phyloP scores from a whole-genome alignment of 2,888 invertebrate species.

The Melanargia galathea region DNA sequence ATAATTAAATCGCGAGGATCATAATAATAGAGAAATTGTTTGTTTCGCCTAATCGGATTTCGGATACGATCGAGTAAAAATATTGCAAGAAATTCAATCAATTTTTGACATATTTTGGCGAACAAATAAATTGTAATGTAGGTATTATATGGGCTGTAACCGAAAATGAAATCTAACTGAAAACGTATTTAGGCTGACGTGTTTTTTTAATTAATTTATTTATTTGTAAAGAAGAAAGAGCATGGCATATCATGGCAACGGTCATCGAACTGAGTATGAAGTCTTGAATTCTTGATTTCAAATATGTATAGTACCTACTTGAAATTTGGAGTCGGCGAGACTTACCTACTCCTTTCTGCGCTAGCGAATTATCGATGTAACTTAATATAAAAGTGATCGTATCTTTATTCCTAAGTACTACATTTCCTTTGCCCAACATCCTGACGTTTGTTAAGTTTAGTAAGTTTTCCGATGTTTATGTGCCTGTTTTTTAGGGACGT shows the following conservation, averaged over 20 bases:
- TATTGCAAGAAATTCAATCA: background rate
- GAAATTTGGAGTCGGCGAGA: too few species aligned
- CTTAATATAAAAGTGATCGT: background rate
- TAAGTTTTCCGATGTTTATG: constrained; percentile 2
- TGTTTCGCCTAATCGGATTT: too few species aligned
- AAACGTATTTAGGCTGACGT: background rate
- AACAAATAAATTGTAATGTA: constrained; percentile 1
- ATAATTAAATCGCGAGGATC: too few species aligned
- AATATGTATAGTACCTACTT: too few species aligned
- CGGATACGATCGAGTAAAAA: too few species aligned
- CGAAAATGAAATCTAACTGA: background rate
- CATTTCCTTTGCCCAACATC: background rate
- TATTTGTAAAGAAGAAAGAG: background rate
- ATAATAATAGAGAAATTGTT: too few species aligned
- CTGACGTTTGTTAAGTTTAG: background rate
- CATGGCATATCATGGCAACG: too few species aligned
- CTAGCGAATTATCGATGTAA: too few species aligned
- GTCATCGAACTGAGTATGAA: too few species aligned
- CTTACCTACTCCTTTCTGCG: too few species aligned
- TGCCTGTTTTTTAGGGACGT: constrained; percentile 21
- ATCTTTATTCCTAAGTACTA: background rate
- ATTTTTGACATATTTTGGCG: background rate
- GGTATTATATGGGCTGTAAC: background rate
- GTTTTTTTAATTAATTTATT: background rate
- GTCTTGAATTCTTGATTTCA: too few species aligned